Percentiles rank a stretch among this genome's conserved stretches.
Conservation (phyloP, 1,140 invertebrate species). For the Thaumetopoea pityocampa region DNA sequence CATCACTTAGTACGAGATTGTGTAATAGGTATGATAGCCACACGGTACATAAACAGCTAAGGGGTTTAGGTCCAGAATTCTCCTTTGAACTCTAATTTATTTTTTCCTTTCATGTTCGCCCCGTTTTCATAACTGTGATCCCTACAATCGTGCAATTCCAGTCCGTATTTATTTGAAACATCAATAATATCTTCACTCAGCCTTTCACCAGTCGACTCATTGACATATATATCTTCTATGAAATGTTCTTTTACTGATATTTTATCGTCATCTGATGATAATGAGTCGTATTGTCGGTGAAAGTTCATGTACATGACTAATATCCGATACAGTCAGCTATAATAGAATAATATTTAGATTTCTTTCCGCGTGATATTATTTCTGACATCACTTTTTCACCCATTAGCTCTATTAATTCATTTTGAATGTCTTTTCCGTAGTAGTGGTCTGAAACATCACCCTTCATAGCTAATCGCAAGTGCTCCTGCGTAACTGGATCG, state of each 20-base stretch:
- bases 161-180: conserved; percentile 29
- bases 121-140: conserved; percentile 34
- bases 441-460: conserved; percentile 28
- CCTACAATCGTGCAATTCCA: conserved; percentile 20
- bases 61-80: conserved; percentile 29
- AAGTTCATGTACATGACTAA: conserved; percentile 28
- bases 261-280: conserved; percentile 21
- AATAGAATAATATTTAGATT: conserved; percentile 30
- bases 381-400: conserved; percentile 28
- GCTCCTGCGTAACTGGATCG: conserved; percentile 18
- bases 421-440: conserved; percentile 32
- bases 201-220: conserved; percentile 31
- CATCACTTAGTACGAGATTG: conserved; percentile 29
- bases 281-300: conserved; percentile 30
- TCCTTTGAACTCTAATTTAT: conserved; percentile 33
- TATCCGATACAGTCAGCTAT: conserved; percentile 27
- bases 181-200: conserved; percentile 28
- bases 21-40: conserved; percentile 29
- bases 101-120: conserved; percentile 34
- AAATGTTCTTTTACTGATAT: conserved; percentile 33
- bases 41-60: conserved; percentile 29
- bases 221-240: conserved; percentile 26
- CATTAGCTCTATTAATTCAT: conserved; percentile 29
- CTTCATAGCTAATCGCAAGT: conserved; percentile 19
- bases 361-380: conserved; percentile 25